Base-by-base conservation (phyloP, 2,113 vertebrate species). In the Psephotus haematonotus region DNA sequence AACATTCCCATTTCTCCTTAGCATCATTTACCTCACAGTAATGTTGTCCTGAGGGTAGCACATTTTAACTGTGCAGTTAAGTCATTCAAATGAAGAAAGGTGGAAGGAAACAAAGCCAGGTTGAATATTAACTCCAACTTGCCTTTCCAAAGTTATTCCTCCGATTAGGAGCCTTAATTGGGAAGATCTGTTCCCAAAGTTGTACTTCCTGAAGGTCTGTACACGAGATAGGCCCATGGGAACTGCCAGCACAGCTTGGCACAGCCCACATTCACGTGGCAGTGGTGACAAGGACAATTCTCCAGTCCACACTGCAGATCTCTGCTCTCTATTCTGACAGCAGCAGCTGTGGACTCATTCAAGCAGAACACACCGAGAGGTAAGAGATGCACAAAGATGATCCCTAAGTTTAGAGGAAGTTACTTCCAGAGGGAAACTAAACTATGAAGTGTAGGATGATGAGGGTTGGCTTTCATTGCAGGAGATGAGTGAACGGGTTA, bases 51-150 rank as follows among this genome's bases (percentile, higher is more conserved):
- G 22, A 52, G 67, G 25, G 33, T 3, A 41, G 57, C 47, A 53
- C 2, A 1, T 27, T 88, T 62, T 39, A 90, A 80, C 64, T 59
- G 29, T 3, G 0, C n/a, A 43, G 44, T 43, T 80, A 33, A 78
- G 35, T 27, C 31, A 13, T 23, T 75, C 50, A 77, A 71, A 80
- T 16, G 25, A 88, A 88, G 50, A 50, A 82, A 93, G 24, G 50
- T 14, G 23, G 70, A 76, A 70, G 44, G 23, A 67, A 91, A 69
- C 64, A 53, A 78, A 77, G 31, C 4, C 43, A 31, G 71, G 68
- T 70, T 93, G 79, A 92, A 94, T 35, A 97, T 95, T 97, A 96
- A 95, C 93, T 77, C 29, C 17, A 46, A 11, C 50, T 78, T 71
- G 78, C 55, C 43, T 41, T 79, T 76, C 74, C 90, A 76, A 89